These are phyloP conservation scores for Aquatica leii DNA, from an alignment of 2,888 invertebrate genomes.

Conservation along the genomic window DNA sequence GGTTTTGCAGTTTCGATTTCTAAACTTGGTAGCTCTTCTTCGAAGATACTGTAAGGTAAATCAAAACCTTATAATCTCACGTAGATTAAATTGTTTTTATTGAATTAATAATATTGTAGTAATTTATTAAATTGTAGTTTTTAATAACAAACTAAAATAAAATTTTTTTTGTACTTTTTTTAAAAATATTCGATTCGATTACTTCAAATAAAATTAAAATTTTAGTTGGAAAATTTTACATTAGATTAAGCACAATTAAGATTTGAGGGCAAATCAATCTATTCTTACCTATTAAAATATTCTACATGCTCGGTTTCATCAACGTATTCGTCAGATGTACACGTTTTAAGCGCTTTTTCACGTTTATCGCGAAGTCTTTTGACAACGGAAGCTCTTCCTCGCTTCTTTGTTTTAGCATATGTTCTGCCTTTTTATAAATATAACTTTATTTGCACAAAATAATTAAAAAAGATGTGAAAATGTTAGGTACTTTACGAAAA, in stretches of 20 bases:
- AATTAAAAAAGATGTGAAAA: no score
- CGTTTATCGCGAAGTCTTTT: not conserved
- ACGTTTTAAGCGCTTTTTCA: not conserved
- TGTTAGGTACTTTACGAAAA: no score
- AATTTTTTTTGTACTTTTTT: no score
- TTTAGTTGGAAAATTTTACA: not conserved
- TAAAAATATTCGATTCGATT: no score
- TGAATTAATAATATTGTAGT: no score
- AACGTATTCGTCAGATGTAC: not conserved
- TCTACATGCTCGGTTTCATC: not conserved
- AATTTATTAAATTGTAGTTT: no score
- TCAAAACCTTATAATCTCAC: no score
- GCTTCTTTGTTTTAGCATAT: slow-evolving; percentile 1
- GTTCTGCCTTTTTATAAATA: not conserved
- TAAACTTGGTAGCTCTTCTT: no score
- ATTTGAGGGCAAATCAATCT: not conserved
- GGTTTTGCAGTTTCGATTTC: no score
- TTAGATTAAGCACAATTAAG: not conserved
- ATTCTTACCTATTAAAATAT: not conserved
- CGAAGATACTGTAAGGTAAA: no score
- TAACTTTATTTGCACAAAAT: not conserved
- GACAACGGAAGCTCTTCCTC: not conserved
- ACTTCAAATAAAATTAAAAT: not conserved
- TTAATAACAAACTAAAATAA: no score
- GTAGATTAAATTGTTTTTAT: no score